phyloP scores from a whole-genome alignment of 1,140 invertebrate species.

The Calephelis nemesis region DNA sequence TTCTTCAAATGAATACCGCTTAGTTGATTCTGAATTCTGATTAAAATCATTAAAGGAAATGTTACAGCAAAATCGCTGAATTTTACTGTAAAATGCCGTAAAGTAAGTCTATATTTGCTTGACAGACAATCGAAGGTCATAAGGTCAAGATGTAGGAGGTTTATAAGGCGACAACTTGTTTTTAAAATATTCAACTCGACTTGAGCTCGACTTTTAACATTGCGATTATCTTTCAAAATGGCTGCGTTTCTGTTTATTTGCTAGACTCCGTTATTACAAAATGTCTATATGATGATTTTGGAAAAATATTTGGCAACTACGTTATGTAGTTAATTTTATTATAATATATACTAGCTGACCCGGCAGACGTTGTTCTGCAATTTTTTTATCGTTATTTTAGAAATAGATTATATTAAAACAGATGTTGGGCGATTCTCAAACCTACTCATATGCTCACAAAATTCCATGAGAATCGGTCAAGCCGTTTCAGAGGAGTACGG shows the following conservation, averaged over 20 bases:
- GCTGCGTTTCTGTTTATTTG: not conserved
- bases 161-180: conserved; percentile 13
- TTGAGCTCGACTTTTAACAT: not conserved
- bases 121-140: conserved; percentile 2
- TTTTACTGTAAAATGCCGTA: conserved; percentile 5
- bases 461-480: too few species aligned
- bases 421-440: too few species aligned
- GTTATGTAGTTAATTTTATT: too few species aligned
- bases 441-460: too few species aligned
- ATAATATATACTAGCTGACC: too few species aligned
- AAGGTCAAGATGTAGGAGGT: conserved; percentile 14
- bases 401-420: too few species aligned
- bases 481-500: too few species aligned
- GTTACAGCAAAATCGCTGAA: conserved; percentile 1
- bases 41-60: not conserved
- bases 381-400: too few species aligned
- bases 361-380: too few species aligned
- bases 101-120: conserved; percentile 4
- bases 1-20: not conserved
- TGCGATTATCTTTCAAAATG: not conserved
- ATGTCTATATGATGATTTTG: too few species aligned
- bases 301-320: too few species aligned
- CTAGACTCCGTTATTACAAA: not conserved
- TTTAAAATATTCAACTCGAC: not conserved
- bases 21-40: not conserved